A percentile compares a stretch with the other conserved stretches of the same genome.
Conservation (phyloP, 2,113 vertebrate species). For the Chascanopsetta lugubris region DNA sequence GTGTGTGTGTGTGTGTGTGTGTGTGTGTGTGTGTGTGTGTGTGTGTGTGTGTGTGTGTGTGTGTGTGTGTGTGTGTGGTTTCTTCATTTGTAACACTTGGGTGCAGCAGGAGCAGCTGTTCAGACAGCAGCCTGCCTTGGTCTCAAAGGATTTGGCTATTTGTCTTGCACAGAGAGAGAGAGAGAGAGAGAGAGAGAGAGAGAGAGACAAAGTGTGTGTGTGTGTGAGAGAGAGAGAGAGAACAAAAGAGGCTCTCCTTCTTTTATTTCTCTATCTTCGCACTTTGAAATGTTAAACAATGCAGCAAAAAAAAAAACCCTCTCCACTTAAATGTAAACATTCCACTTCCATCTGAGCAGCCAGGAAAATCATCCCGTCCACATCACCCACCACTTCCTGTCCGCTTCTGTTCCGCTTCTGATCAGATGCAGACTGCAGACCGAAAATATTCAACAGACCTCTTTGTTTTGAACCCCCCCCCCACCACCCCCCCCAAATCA, state of each 20-base stretch:
- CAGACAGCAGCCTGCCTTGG: conserved; percentile 50
- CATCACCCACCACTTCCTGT: too few relatives aligned
- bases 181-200: neutral
- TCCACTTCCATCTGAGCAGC: conserved; percentile 42
- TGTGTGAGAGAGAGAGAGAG: neutral
- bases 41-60: neutral
- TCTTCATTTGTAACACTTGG: conserved; percentile 52
- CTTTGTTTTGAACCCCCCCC: too few relatives aligned
- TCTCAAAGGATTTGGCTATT: conserved; percentile 68
- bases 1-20: conserved; percentile 13
- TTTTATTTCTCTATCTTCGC: conserved; percentile 7
- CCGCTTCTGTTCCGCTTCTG: conserved; percentile 4
- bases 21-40: neutral
- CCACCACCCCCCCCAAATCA: too few relatives aligned
- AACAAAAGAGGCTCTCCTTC: conserved; percentile 53
- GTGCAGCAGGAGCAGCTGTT: conserved; percentile 66
- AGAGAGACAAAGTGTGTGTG: too few relatives aligned
- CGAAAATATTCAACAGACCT: too few relatives aligned
- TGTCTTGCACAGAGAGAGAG: conserved; percentile 52
- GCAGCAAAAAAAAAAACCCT: conserved; percentile 39
- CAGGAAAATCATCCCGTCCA: too few relatives aligned
- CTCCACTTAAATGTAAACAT: conserved; percentile 11
- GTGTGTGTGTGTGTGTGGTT: conserved; percentile 18
- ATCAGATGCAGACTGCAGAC: too few relatives aligned
- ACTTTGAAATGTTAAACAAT: conserved; percentile 54